Conservation (phyloP, 2,888 invertebrate genomes). For the Sphaeridia pumilis region DNA sequence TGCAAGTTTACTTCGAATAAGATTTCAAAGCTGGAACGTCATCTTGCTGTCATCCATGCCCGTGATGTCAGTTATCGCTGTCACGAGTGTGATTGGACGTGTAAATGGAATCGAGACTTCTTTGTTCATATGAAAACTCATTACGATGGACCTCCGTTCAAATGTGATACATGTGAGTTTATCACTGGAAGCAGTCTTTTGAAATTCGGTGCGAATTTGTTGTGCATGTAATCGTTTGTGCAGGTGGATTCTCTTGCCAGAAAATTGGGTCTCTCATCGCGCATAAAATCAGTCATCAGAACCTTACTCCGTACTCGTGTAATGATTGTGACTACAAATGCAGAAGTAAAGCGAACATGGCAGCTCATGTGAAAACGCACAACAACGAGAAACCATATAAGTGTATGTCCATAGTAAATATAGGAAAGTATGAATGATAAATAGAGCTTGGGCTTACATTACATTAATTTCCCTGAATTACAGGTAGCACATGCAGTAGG, state of each 20-base stretch:
- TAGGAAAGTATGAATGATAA: constrained; percentile 1
- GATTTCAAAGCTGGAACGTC: constrained; percentile 45
- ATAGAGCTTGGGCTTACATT: too few relatives aligned
- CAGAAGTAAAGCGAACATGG: constrained; percentile 48
- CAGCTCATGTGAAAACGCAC: constrained; percentile 44
- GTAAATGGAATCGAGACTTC: constrained; percentile 52
- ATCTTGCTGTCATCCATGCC: constrained; percentile 47
- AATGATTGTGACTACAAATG: constrained; percentile 49
- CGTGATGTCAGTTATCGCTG: constrained; percentile 51
- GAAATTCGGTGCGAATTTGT: neutral
- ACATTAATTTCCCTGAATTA: constrained; percentile 4
- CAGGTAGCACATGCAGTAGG: constrained; percentile 49
- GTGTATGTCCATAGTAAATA: constrained; percentile 17
- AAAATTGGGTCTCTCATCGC: constrained; percentile 48
- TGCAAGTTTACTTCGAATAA: constrained; percentile 46
- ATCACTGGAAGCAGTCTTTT: too few relatives aligned
- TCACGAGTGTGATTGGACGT: constrained; percentile 51
- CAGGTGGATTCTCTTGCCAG: constrained; percentile 41
- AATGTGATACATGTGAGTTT: constrained; percentile 48
- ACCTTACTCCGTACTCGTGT: constrained; percentile 44
- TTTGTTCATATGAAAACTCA: constrained; percentile 50
- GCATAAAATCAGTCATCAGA: constrained; percentile 49
- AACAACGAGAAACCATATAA: constrained; percentile 34
- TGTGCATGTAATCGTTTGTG: neutral
- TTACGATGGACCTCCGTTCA: constrained; percentile 52